These are phyloP conservation scores for Spea hammondii DNA, from an alignment of 2,797 vertebrate genomes.

Conservation along the genomic window DNA sequence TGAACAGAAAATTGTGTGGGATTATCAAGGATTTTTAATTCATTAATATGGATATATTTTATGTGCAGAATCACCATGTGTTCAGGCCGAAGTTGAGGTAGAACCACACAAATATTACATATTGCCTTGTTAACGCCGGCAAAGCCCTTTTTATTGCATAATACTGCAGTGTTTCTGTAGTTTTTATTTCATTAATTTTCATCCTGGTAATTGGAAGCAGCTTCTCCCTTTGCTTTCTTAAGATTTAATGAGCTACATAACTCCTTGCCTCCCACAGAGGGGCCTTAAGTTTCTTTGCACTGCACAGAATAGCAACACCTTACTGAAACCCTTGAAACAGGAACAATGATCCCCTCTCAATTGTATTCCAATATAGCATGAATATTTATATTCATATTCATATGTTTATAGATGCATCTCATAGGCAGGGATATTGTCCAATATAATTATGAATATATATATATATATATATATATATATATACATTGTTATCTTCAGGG, in stretches of 20 bases:
- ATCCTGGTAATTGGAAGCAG: constrained; percentile 75
- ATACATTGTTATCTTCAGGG: constrained; percentile 40
- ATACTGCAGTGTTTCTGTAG: constrained; percentile 61
- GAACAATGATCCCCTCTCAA: constrained; percentile 6
- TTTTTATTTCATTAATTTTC: constrained; percentile 72
- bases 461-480: no score
- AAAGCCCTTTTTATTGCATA: constrained; percentile 67
- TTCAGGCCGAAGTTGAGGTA: constrained; percentile 58
- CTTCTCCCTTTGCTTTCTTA: constrained; percentile 66
- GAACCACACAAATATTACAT: constrained; percentile 63
- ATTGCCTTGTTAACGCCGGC: constrained; percentile 60
- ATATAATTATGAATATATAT: no score
- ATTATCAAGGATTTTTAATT: constrained; percentile 63
- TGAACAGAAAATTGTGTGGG: constrained; percentile 55
- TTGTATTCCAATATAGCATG: constrained; percentile 1
- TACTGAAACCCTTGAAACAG: constrained; percentile 37
- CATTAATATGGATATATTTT: constrained; percentile 63
- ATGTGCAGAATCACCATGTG: constrained; percentile 57
- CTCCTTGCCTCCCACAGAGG: constrained; percentile 64
- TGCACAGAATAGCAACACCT: constrained; percentile 55
- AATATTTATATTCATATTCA: no score
- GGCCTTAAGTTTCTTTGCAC: constrained; percentile 60
- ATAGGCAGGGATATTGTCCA: no score
- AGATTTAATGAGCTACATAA: constrained; percentile 72
- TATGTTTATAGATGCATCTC: no score